phyloP scores from a whole-genome alignment of 2,113 vertebrate species.

The Chloropsis cyanopogon region DNA sequence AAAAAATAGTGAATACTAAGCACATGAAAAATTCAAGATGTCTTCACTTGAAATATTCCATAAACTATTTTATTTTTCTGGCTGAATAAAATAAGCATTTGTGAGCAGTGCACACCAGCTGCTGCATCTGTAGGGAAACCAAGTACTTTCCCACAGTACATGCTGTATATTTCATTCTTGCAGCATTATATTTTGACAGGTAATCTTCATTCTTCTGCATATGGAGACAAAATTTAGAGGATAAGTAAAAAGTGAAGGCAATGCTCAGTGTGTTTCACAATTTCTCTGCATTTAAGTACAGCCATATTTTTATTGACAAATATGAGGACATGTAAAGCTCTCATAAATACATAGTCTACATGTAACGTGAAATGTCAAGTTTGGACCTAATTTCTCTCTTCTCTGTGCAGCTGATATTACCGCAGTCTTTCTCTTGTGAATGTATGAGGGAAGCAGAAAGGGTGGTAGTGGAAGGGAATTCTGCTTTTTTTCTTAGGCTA shows the following conservation, averaged over 20 bases:
- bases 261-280: not conserved
- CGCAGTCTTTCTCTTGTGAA: not conserved
- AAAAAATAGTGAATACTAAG: not conserved
- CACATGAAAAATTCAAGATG: conserved; percentile 65
- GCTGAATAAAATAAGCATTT: conserved; percentile 69
- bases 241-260: conserved; percentile 47
- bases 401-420: not conserved
- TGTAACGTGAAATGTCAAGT: not conserved
- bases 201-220: conserved; percentile 67
- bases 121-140: conserved; percentile 64
- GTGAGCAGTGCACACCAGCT: conserved; percentile 68
- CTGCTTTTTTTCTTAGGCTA: conserved; percentile 43
- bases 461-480: not conserved
- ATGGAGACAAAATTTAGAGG: conserved; percentile 52
- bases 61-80: conserved; percentile 63
- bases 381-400: not conserved
- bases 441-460: not conserved
- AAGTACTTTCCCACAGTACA: conserved; percentile 69
- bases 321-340: not conserved
- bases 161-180: conserved; percentile 69
- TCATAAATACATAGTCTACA: not conserved
- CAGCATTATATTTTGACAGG: conserved; percentile 70
- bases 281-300: conserved; percentile 48
- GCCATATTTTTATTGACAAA: conserved; percentile 6
- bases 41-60: conserved; percentile 56